Conservation (phyloP, 2,888 invertebrate genomes). For the Drosophila greeni region DNA sequence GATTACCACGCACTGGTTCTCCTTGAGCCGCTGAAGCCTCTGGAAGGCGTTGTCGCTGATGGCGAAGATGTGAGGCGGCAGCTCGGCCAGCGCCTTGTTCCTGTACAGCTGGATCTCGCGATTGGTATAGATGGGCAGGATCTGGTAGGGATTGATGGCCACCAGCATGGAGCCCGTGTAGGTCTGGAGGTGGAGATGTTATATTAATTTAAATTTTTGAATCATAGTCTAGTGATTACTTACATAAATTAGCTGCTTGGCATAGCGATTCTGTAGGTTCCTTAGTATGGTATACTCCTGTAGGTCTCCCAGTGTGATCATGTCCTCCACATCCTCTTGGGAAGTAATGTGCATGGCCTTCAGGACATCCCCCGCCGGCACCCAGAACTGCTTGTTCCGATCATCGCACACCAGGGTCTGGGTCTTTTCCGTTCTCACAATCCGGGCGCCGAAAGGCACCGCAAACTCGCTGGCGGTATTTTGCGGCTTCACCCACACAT, state of each 20-base stretch:
- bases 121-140: conserved; percentile 95
- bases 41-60: conserved; percentile 94
- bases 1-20: conserved; percentile 96
- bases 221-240: conserved; percentile 75
- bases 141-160: conserved; percentile 96
- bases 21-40: conserved; percentile 86
- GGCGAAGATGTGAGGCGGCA: conserved; percentile 97
- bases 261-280: conserved; percentile 93
- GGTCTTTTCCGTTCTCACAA: conserved; percentile 87
- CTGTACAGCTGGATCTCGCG: conserved; percentile 91
- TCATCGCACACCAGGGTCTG: conserved; percentile 90
- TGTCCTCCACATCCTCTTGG: conserved; percentile 92
- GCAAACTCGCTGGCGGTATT: conserved; percentile 86
- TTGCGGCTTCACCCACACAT: conserved; percentile 92
- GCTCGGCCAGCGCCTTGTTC: conserved; percentile 89
- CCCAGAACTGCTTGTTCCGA: conserved; percentile 86
- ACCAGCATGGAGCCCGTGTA: conserved; percentile 97
- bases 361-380: conserved; percentile 81
- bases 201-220: background rate
- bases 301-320: conserved; percentile 96
- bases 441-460: conserved; percentile 90
- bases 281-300: conserved; percentile 96
- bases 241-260: conserved; percentile 93
- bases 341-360: conserved; percentile 89
- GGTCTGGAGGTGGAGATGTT: conserved; percentile 82